Conservation (phyloP, 2,888 invertebrate genomes). For the Argyresthia albistria region DNA sequence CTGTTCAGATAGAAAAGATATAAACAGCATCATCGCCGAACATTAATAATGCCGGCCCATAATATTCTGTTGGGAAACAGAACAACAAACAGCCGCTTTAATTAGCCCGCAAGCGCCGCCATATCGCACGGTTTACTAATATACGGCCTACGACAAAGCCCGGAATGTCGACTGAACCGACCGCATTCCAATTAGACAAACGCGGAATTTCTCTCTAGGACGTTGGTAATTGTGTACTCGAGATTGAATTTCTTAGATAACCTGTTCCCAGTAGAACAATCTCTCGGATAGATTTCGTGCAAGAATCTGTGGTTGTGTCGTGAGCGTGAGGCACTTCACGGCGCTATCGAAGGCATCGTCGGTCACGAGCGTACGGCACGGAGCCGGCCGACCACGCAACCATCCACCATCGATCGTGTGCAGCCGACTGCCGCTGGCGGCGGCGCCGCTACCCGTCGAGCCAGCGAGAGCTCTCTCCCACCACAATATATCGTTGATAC, state of each 20-base stretch:
- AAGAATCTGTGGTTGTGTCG: constrained; percentile 48
- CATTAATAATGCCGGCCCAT: too few relatives aligned
- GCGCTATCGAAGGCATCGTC: constrained; percentile 56
- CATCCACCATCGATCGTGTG: constrained; percentile 12
- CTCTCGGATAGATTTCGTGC: constrained; percentile 37
- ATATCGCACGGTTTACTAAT: constrained; percentile 51
- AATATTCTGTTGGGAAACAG: not conserved
- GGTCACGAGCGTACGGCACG: constrained; percentile 64
- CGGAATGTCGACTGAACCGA: constrained; percentile 59
- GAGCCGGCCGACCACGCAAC: too few relatives aligned
- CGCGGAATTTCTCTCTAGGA: constrained; percentile 30
- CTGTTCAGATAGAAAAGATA: not conserved
- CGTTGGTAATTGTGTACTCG: not conserved
- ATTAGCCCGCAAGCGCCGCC: constrained; percentile 44
- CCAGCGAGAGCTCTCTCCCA: constrained; percentile 39
- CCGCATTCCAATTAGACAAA: constrained; percentile 57
- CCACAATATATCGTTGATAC: not conserved
- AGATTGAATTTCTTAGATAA: too few relatives aligned
- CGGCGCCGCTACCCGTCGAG: constrained; percentile 47
- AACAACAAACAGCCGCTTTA: constrained; percentile 27
- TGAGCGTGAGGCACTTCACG: constrained; percentile 61
- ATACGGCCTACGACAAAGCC: constrained; percentile 39
- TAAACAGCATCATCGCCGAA: not conserved
- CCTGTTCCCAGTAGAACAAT: not conserved
- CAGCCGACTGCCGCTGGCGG: constrained; percentile 39